Base-by-base conservation (phyloP, 2,113 vertebrate species). In the Himantopus leucocephalus region DNA sequence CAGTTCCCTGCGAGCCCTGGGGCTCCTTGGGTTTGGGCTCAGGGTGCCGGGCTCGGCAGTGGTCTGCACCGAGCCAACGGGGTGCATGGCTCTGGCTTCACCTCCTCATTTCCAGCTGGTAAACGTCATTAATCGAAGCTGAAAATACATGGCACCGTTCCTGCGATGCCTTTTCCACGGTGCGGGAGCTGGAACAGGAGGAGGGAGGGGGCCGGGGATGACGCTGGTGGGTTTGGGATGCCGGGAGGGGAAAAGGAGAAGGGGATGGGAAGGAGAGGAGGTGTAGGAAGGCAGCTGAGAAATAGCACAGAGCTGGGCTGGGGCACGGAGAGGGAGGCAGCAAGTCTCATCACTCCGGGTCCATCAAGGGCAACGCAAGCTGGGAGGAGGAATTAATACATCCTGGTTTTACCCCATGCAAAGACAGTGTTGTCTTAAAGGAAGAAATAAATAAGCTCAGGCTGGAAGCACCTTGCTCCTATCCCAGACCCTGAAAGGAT, bases 1-100 rank as follows among this genome's bases (percentile, higher is more conserved):
- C 16, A 7, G 80, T 59, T 76, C 68, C 24, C 27, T 3, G 1
- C 0, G 8, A 50, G 45, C 5, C 48, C 47, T 34, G 12, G 48
- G 6, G 29, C 27, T 39, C 27, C 12, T 34, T 1, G 34, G 86
- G 3, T 62, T 23, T 85, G 89, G 68, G 70, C 58, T 86, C 1
- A 1, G 50, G 53, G 71, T 76, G 23, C 32, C 0, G 7, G 37
- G 77, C 43, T 76, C 6, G 0, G 80, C 1, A 50, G 76, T 93
- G 91, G 85, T 88, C 94, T 66, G 84, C 73, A 56, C 58, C 0
- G 6, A 82, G 85, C 88, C 85, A 87, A 47, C 2, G 7, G 47
- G 20, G 24, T 43, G 75, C 21, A 3, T 5, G 48, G 75, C n/a
- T 92, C 32, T 35, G 45, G 26, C 59, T 74, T 76, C 6, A 5